Evolutionary conservation across 92 coral and sea anemone species (phyloP), one percentile per base, ranked within the genome.

Genomic region (Paramuricea clavata): DNA sequence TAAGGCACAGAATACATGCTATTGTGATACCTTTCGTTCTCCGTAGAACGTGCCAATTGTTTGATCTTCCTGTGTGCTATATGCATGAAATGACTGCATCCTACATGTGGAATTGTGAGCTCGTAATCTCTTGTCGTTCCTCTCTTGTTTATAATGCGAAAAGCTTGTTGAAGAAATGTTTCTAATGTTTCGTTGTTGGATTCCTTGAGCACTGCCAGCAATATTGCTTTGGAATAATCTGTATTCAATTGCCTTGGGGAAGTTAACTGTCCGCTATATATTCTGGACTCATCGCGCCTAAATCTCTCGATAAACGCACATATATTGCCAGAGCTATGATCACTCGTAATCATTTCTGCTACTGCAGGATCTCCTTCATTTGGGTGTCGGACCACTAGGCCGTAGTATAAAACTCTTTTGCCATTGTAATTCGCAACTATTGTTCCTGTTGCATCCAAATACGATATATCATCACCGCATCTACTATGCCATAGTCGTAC

Each of bases 401-500:
- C 89, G 34, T 89, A 89, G 36, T 89, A 89, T n/a, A 89, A 49
- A 47, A 89, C 89, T 5, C 85, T 62, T 26, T 70, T 67, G 17
- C 82, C 89, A 5, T 61, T 60, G 76, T 83, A 71, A 59, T 89
- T 72, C 1, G 70, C 85, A 19, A 89, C 60, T 21, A 89, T 33
- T 4, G 85, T 83, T 8, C 92, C 89, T 0, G 92, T 83, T n/a
- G 92, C 89, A 52, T 83, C 92, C 0, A 89, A 34, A 33, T 82
- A 88, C 28, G 88, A 62, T 1, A 83, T 83, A 52, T 83, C 85
- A 16, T 76, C 69, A 0, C 60, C 26, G 43, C 92, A 89, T 12
- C 81, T 19, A 32, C 74, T 74, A n/a, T 89, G 93, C 93, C 93
- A 89, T 44, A 89, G 72, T 19, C 90, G 89, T 57, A 89, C 70